A percentile compares a stretch with the other conserved stretches of the same genome.
phyloP scores from a whole-genome alignment of 2,888 invertebrate genomes.

The Ethmia dodecea region DNA sequence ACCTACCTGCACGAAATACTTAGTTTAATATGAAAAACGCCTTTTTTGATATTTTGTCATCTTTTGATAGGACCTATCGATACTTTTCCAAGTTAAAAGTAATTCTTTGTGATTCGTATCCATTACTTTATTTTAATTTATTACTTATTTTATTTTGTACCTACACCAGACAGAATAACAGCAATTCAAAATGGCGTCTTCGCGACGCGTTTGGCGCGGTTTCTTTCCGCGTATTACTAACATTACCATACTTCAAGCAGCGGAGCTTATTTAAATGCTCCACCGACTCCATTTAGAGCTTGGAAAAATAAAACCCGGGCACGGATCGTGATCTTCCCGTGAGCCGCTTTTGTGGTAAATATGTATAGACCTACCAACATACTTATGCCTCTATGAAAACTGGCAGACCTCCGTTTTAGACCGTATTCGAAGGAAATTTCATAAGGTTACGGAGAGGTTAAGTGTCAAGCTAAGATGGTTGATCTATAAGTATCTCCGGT shows the following conservation, averaged over 20 bases:
- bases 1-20: too few relatives aligned
- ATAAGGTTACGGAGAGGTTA: slow-evolving; percentile 7
- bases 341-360: slow-evolving; percentile 78
- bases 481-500: slow-evolving; percentile 66
- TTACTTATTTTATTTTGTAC: too few relatives aligned
- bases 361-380: slow-evolving; percentile 66
- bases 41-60: too few relatives aligned
- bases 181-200: slow-evolving; percentile 66
- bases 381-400: slow-evolving; percentile 20
- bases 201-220: slow-evolving; percentile 51
- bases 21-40: too few relatives aligned
- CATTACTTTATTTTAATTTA: too few relatives aligned
- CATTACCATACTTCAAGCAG: slow-evolving; percentile 76
- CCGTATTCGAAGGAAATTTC: slow-evolving; percentile 26
- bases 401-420: slow-evolving; percentile 22
- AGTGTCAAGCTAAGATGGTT: slow-evolving; percentile 29
- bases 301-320: slow-evolving; percentile 74
- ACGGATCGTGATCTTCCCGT: slow-evolving; percentile 72
- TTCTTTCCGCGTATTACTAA: slow-evolving; percentile 72
- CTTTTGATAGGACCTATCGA: too few relatives aligned
- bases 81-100: background rate
- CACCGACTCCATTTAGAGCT: slow-evolving; percentile 78
- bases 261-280: slow-evolving; percentile 77
- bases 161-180: slow-evolving; percentile 33
- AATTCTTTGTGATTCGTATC: too few relatives aligned